These are phyloP conservation scores for Salmo trutta DNA, from an alignment of 2,797 vertebrate genomes.

Conservation along the genomic window DNA sequence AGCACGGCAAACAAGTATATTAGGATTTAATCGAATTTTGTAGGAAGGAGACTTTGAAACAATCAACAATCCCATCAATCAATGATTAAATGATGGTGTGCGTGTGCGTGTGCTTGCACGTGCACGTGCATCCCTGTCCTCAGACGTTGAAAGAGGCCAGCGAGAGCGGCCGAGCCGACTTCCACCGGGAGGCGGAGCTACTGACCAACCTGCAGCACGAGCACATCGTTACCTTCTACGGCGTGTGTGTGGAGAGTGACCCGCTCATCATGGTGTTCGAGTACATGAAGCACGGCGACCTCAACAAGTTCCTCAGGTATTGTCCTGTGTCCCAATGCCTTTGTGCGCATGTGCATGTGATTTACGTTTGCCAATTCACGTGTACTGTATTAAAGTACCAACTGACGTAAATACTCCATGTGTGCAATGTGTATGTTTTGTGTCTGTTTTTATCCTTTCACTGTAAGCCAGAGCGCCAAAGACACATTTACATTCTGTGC, in stretches of 20 bases:
- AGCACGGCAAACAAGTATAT: not conserved
- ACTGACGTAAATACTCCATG: too few relatives aligned
- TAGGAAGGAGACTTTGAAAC: not conserved
- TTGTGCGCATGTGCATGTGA: too few relatives aligned
- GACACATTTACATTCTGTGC: too few relatives aligned
- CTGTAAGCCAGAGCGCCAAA: too few relatives aligned
- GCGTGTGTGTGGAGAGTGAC: constrained; percentile 96
- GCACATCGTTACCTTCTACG: constrained; percentile 97
- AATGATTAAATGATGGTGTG: not conserved
- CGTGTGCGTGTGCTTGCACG: not conserved
- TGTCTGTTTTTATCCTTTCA: too few relatives aligned
- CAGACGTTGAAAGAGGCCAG: constrained; percentile 97
- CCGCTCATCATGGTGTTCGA: constrained; percentile 99
- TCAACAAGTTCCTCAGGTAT: constrained; percentile 99
- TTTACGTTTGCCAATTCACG: not conserved
- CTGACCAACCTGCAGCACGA: constrained; percentile 97
- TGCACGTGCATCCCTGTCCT: not conserved
- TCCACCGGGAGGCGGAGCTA: constrained; percentile 95
- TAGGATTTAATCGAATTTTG: not conserved
- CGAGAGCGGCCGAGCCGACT: constrained; percentile 94
- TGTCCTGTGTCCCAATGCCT: not conserved
- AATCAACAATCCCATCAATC: not conserved
- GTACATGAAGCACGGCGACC: constrained; percentile 98
- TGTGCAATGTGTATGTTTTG: too few relatives aligned
- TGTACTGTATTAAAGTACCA: too few relatives aligned